phyloP scores from a whole-genome alignment of 2,888 invertebrate species.

The Oxyteleia sp. region DNA sequence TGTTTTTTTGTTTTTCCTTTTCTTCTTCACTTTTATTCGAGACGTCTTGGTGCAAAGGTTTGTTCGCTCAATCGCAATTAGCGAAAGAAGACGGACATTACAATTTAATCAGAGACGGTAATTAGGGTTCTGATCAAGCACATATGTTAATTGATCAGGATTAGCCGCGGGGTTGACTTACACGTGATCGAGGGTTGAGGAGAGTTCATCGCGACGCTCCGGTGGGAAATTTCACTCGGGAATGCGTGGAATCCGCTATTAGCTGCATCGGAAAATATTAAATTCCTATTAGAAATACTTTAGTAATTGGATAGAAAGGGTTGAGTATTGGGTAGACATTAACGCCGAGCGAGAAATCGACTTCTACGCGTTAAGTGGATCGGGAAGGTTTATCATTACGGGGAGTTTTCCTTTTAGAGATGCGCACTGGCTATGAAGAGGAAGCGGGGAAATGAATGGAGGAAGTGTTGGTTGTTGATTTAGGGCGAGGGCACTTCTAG shows the following conservation, averaged over 20 bases:
- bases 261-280: constrained; percentile 45
- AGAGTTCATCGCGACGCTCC: background rate
- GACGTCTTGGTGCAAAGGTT: background rate
- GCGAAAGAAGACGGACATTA: constrained; percentile 10
- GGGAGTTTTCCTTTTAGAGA: too few relatives aligned
- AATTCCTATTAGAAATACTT: constrained; percentile 62
- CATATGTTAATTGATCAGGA: constrained; percentile 14
- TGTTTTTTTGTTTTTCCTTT: too few relatives aligned
- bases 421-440: too few relatives aligned
- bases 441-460: too few relatives aligned
- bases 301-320: constrained; percentile 49
- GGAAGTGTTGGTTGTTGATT: too few relatives aligned
- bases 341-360: constrained; percentile 34
- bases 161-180: background rate
- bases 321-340: constrained; percentile 24
- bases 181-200: constrained; percentile 8
- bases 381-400: constrained; percentile 14
- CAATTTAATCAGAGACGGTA: constrained; percentile 19
- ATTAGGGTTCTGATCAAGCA: constrained; percentile 9
- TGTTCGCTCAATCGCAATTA: constrained; percentile 28
- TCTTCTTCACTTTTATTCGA: too few relatives aligned
- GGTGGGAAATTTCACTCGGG: constrained; percentile 32
- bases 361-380: constrained; percentile 24
- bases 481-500: too few relatives aligned
- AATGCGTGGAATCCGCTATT: constrained; percentile 40